phyloP scores from a whole-genome alignment of 2,888 invertebrate species.

The Argynnis bischoffii region DNA sequence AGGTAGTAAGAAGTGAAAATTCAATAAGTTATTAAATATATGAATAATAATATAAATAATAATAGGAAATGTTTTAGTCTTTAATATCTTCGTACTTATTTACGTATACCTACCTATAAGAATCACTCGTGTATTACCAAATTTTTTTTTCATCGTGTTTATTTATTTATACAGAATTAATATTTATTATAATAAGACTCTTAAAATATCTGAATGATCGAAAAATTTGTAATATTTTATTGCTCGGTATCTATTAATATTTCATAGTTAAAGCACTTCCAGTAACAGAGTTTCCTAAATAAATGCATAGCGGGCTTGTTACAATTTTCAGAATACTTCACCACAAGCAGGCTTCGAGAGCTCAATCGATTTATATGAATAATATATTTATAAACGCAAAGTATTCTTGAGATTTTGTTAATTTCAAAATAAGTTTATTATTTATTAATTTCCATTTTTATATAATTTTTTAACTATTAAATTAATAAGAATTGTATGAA shows the following conservation, averaged over 20 bases:
- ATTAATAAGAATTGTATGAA: too few species aligned
- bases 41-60: too few species aligned
- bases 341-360: constrained; percentile 44
- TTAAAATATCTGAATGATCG: not conserved
- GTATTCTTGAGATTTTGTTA: not conserved
- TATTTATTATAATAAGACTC: not conserved
- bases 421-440: not conserved
- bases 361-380: constrained; percentile 26
- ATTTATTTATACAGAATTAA: too few species aligned
- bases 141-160: too few species aligned
- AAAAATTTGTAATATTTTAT: not conserved
- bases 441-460: not conserved
- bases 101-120: too few species aligned
- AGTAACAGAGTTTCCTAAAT: constrained; percentile 26
- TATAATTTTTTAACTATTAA: too few species aligned
- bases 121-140: too few species aligned
- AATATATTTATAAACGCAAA: constrained; percentile 22
- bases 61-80: too few species aligned
- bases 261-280: constrained; percentile 22
- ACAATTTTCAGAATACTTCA: constrained; percentile 43
- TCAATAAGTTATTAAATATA: too few species aligned
- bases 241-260: not conserved
- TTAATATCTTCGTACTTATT: too few species aligned
- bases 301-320: constrained; percentile 34
- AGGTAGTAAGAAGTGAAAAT: too few species aligned